phyloP scores from a whole-genome alignment of 2,888 invertebrate species.

The Geophilus truncorum region DNA sequence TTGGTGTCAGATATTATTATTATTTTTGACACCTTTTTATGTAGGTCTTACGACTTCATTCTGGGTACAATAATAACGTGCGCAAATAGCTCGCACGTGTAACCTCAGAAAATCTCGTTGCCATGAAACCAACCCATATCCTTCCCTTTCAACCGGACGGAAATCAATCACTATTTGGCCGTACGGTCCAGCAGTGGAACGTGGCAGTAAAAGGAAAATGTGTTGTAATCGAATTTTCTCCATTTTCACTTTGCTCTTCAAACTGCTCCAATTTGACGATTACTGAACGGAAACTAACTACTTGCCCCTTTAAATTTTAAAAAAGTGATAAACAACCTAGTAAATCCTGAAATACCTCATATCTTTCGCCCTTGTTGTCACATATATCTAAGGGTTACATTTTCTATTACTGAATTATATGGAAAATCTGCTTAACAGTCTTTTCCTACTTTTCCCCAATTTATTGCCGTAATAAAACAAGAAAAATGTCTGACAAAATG shows the following conservation, averaged over 20 bases:
- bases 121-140: not conserved
- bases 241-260: not conserved
- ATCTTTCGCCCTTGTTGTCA: not conserved
- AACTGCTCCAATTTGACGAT: not conserved
- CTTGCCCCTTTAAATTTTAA: not conserved
- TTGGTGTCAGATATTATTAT: too few species aligned
- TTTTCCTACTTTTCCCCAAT: not conserved
- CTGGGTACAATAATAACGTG: too few species aligned
- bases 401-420: not conserved
- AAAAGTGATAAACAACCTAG: not conserved
- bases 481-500: not conserved
- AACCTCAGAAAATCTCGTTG: not conserved
- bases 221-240: not conserved
- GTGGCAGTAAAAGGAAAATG: not conserved
- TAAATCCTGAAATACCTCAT: not conserved
- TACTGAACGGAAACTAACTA: too few species aligned
- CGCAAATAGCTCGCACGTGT: not conserved
- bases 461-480: not conserved
- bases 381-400: not conserved
- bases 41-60: too few species aligned
- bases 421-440: not conserved
- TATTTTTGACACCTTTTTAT: too few species aligned
- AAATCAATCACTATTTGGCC: not conserved
- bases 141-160: not conserved
- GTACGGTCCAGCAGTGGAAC: not conserved